A percentile compares a stretch with the other conserved stretches of the same genome.
These are phyloP conservation scores for Chrysaora quinquecirrha DNA, from an alignment of 30 jellyfish, hydroid and myxozoan genomes.

Conservation along the genomic window DNA sequence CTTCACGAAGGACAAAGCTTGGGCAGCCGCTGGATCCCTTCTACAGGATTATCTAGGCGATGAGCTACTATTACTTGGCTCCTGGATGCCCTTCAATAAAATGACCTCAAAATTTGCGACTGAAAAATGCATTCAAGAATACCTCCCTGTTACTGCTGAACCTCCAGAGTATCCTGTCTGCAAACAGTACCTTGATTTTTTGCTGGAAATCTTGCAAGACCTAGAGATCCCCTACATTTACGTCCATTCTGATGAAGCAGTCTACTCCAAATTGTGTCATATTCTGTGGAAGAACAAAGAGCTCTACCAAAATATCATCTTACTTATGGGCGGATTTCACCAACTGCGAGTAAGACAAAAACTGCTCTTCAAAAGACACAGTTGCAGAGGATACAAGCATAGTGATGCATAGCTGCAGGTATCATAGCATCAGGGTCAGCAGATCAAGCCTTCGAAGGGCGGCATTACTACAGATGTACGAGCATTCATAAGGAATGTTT, in stretches of 20 bases:
- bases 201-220: conserved; percentile 7
- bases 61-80: conserved; percentile 33
- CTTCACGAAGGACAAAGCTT: conserved; percentile 42
- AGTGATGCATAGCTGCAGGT: conserved; percentile 56
- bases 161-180: conserved; percentile 58
- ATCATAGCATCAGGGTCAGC: conserved; percentile 42
- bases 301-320: not conserved
- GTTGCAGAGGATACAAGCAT: conserved; percentile 52
- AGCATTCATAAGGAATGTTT: conserved; percentile 32
- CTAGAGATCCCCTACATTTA: conserved; percentile 33
- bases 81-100: conserved; percentile 53
- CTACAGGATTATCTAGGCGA: not conserved
- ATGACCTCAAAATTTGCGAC: not conserved
- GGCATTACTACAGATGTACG: conserved; percentile 50
- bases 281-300: not conserved
- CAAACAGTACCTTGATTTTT: conserved; percentile 26
- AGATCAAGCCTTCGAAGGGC: conserved; percentile 30
- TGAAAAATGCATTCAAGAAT: conserved; percentile 38
- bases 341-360: conserved; percentile 55
- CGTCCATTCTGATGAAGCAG: conserved; percentile 64
- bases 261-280: conserved; percentile 47
- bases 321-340: conserved; percentile 64
- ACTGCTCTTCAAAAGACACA: conserved; percentile 24
- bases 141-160: conserved; percentile 38
- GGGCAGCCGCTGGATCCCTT: conserved; percentile 45